phyloP scores from a whole-genome alignment of 2,113 vertebrate species.

The Callopanchax toddi region DNA sequence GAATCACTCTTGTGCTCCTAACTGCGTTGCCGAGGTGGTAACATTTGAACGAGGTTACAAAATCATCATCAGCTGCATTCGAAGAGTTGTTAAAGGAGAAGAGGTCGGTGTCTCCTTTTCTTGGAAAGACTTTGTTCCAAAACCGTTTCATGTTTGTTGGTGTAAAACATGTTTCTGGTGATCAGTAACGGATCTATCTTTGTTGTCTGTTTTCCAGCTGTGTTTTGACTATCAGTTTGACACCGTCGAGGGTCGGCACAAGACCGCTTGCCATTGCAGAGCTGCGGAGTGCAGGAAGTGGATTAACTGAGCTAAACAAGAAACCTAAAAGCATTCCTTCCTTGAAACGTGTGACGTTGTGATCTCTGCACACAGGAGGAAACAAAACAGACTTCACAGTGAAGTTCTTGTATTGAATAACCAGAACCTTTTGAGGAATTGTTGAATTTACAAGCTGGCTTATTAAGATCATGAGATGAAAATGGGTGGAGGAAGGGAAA shows the following conservation, averaged over 20 bases:
- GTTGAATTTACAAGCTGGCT: constrained; percentile 30
- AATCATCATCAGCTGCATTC: constrained; percentile 95
- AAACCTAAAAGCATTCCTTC: constrained; percentile 77
- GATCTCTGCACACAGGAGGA: constrained; percentile 74
- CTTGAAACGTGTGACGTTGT: constrained; percentile 72
- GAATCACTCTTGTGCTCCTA: constrained; percentile 96
- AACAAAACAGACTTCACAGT: constrained; percentile 67
- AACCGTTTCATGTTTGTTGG: background rate
- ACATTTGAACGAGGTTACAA: constrained; percentile 97
- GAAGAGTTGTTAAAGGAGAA: constrained; percentile 94
- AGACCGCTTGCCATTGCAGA: constrained; percentile 94
- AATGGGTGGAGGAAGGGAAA: constrained; percentile 47
- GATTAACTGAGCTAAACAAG: constrained; percentile 87
- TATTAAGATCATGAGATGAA: constrained; percentile 10
- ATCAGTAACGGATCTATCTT: background rate
- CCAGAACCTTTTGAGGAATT: constrained; percentile 47
- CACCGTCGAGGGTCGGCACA: constrained; percentile 89
- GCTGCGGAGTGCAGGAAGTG: constrained; percentile 98
- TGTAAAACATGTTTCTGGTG: too few relatives aligned
- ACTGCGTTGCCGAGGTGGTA: constrained; percentile 97
- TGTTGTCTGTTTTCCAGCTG: constrained; percentile 80
- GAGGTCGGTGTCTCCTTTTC: constrained; percentile 81
- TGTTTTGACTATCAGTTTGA: constrained; percentile 98
- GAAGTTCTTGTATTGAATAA: constrained; percentile 49
- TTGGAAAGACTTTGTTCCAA: background rate